These are phyloP conservation scores for Dysidea cf. avara DNA, from an alignment of 37 sponge, comb jelly and placozoan species.

Conservation along the genomic window DNA sequence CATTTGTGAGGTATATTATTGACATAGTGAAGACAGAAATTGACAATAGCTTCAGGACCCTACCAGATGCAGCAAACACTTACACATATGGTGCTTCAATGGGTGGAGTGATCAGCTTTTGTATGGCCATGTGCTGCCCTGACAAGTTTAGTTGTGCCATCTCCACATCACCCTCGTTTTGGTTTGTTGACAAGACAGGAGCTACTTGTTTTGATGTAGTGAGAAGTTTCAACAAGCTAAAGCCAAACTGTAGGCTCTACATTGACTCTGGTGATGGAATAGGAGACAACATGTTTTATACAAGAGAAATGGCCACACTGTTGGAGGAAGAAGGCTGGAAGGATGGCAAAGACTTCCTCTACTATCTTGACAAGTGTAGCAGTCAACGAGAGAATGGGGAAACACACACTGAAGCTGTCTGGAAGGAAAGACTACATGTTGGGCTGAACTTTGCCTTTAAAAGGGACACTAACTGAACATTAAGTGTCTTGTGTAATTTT, in stretches of 20 bases:
- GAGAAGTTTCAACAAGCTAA: neutral
- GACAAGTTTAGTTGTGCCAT: constrained; percentile 55
- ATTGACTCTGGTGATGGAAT: constrained; percentile 79
- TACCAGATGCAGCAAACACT: constrained; percentile 42
- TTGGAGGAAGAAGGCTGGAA: constrained; percentile 59
- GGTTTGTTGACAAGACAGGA: constrained; percentile 64
- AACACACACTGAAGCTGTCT: constrained; percentile 77
- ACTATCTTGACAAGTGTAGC: constrained; percentile 57
- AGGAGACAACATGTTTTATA: constrained; percentile 71
- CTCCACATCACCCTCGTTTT: constrained; percentile 81
- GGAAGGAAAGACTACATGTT: constrained; percentile 66
- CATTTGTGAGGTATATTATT: constrained; percentile 62
- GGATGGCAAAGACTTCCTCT: constrained; percentile 58
- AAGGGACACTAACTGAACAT: neutral
- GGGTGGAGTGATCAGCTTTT: constrained; percentile 75
- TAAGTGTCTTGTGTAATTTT: neutral
- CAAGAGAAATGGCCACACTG: constrained; percentile 47
- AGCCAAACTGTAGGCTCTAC: constrained; percentile 49
- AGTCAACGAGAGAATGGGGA: constrained; percentile 17
- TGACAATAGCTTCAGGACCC: constrained; percentile 62
- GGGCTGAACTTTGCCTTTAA: constrained; percentile 60
- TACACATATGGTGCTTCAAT: constrained; percentile 69
- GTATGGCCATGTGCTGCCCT: constrained; percentile 31
- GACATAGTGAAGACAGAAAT: constrained; percentile 70
- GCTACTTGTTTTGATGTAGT: constrained; percentile 48